These are phyloP conservation scores for Heliothis virescens DNA, from an alignment of 1,140 invertebrate genomes.

Conservation along the genomic window DNA sequence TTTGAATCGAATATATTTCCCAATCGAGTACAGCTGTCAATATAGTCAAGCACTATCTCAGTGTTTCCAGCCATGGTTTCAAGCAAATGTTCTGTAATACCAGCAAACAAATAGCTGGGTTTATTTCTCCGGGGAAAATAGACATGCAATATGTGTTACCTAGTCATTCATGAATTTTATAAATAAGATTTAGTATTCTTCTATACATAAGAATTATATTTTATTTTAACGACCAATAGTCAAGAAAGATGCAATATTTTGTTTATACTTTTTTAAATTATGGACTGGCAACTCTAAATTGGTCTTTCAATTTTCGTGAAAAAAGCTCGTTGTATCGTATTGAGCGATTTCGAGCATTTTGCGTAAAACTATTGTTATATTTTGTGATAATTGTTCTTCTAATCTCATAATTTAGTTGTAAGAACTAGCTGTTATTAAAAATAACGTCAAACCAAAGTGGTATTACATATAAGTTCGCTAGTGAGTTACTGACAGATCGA, in stretches of 20 bases:
- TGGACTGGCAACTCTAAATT: constrained; percentile 45
- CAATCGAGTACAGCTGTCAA: too few species aligned
- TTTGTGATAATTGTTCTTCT: constrained; percentile 64
- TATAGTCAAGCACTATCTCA: too few species aligned
- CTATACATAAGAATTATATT: background rate
- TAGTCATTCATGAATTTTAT: too few species aligned
- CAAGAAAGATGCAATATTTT: background rate
- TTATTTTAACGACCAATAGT: background rate
- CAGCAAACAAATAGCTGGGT: too few species aligned
- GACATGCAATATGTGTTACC: too few species aligned
- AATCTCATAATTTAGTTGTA: constrained; percentile 58
- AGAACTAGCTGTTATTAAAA: constrained; percentile 52
- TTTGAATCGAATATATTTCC: too few species aligned
- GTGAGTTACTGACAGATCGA: constrained; percentile 71
- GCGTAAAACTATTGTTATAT: constrained; percentile 55
- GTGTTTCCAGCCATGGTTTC: too few species aligned
- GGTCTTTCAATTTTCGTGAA: constrained; percentile 59
- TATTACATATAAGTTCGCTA: constrained; percentile 44
- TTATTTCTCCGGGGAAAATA: too few species aligned
- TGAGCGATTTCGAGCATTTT: constrained; percentile 57
- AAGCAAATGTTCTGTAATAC: too few species aligned
- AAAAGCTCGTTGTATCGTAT: constrained; percentile 60
- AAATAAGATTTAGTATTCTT: too few species aligned
- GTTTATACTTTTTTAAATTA: background rate
- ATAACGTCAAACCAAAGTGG: constrained; percentile 40